Conservation (phyloP, 2,797 vertebrate genomes). For the Cirrhinus mrigala region DNA sequence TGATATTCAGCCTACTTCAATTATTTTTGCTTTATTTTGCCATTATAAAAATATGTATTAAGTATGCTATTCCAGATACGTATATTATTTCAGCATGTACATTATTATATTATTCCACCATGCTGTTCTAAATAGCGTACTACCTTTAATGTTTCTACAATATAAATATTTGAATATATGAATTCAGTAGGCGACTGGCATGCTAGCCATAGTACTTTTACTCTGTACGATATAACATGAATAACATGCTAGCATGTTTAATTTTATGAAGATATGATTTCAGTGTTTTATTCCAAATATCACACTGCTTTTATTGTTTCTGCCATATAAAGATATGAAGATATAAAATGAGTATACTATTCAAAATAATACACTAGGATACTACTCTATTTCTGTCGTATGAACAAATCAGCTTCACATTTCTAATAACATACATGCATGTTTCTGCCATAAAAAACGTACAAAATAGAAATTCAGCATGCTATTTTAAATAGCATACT, state of each 20-base stretch:
- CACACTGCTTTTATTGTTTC: background rate
- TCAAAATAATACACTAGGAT: background rate
- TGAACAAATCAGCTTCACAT: no score
- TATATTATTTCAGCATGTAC: background rate
- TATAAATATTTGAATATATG: no score
- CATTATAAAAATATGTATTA: background rate
- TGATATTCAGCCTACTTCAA: no score
- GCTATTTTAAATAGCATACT: background rate
- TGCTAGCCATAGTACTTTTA: no score
- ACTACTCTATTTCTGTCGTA: no score
- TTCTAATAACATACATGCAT: background rate
- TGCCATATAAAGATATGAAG: background rate
- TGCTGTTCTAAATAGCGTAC: background rate
- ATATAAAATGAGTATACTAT: background rate
- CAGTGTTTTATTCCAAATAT: no score
- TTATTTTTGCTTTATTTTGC: background rate
- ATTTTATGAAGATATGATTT: no score
- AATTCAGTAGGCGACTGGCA: no score
- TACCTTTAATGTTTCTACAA: no score
- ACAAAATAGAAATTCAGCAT: background rate
- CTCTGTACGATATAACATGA: no score
- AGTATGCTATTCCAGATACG: no score
- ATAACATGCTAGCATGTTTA: background rate
- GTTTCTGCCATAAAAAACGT: background rate
- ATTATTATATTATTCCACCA: no score